Conservation (phyloP, 2,113 vertebrate genomes). For the Platanista minor region DNA sequence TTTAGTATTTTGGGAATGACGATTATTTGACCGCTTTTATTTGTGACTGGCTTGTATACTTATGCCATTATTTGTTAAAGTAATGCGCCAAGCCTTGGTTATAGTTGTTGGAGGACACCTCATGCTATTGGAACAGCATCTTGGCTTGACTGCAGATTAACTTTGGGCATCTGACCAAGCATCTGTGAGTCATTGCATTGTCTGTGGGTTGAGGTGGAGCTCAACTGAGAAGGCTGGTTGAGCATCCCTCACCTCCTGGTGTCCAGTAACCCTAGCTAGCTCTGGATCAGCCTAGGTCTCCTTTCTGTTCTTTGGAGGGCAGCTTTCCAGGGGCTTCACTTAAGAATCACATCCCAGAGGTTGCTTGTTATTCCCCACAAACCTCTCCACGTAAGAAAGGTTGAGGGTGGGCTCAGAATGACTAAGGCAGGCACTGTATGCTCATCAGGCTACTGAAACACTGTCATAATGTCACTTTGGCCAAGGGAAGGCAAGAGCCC, state of each 20-base stretch:
- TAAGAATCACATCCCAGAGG: neutral
- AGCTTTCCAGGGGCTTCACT: neutral
- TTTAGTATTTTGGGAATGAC: neutral
- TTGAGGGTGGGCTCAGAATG: neutral
- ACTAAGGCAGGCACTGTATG: neutral
- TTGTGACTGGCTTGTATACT: neutral
- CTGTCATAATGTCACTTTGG: neutral
- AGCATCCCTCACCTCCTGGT: neutral
- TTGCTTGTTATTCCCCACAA: too few relatives aligned
- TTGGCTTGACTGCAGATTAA: too few relatives aligned
- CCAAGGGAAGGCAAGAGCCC: neutral
- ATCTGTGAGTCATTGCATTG: neutral
- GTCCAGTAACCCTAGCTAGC: neutral
- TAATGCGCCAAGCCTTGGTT: neutral
- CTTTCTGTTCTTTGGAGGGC: neutral
- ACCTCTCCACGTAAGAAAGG: neutral
- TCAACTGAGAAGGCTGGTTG: neutral
- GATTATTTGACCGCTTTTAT: neutral
- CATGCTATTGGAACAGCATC: neutral
- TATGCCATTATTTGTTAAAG: neutral
- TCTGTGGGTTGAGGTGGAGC: neutral
- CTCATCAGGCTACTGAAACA: neutral
- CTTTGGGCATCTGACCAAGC: too few relatives aligned
- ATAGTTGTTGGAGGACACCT: neutral
- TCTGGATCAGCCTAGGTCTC: neutral